Base-by-base conservation (phyloP, 2,888 invertebrate genomes). In the Drosophila atroscutellata region DNA sequence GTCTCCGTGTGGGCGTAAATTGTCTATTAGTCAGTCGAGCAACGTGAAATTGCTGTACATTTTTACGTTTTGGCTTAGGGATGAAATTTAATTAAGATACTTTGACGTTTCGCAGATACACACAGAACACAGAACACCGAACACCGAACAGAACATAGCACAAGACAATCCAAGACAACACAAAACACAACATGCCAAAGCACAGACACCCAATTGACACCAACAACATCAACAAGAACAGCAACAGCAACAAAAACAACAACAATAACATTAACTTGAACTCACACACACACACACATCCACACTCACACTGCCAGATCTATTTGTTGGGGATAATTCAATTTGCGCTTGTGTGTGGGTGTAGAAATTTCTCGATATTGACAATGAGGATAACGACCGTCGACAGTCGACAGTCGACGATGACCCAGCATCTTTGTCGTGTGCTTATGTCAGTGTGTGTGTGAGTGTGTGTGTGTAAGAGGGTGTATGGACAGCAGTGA, bases 11-110 rank as follows among this genome's bases (percentile, higher is more conserved):
- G 76, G 81, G 81, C 86, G 89, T 82, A 90, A 90, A 89, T 90
- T 90, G 90, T 89, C 90, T 89, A 89, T 89, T 89, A 89, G 89
- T 89, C 81, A 81, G 90, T 83, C 75, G 72, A 73, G 79, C 69
- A 78, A 81, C 77, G 88, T 89, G 84, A 89, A 84, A 89, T 84
- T 86, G 89, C 84, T 84, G 89, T 81, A 84, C 86, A 89, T 84
- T 84, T 84, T 85, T 89, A 86, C 80, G 84, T 86, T 89, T 80
- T 60, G 79, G 67, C 88, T 87, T 86, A 87, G 90, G 90, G 90
- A 87, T 91, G 91, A 90, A 91, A 91, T 91, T 91, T 91, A 90
- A 91, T 90, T 90, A 91, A 90, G 91, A 90, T 87, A 88, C 90
- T 90, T 90, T 87, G 90, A 83, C 84, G 80, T 91, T 75, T 90